Conservation (phyloP, 1,140 invertebrate genomes). For the Caenorhabditis latens region DNA sequence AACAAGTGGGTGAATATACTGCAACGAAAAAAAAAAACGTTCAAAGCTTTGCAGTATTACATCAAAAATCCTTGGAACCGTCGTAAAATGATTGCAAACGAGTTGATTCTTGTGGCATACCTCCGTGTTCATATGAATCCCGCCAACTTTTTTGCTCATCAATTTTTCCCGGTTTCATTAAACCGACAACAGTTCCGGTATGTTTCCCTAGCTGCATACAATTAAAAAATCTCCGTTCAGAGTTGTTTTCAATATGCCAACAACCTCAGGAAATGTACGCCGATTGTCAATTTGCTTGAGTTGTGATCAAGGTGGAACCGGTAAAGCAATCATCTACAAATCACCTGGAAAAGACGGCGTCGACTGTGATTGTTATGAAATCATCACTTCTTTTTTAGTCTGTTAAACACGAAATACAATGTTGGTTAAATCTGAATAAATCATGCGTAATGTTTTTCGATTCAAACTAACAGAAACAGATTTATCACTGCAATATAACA, state of each 20-base stretch:
- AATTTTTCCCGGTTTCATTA: not conserved
- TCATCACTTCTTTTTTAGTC: not conserved
- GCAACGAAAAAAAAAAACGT: not conserved
- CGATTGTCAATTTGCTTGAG: not conserved
- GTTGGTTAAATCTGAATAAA: too few relatives aligned
- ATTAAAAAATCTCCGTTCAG: not conserved
- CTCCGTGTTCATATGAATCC: not conserved
- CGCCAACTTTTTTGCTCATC: not conserved
- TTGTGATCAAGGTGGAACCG: not conserved
- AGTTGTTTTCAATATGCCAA: not conserved
- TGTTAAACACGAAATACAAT: not conserved
- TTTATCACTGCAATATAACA: too few relatives aligned
- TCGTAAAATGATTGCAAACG: not conserved
- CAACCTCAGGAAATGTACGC: not conserved
- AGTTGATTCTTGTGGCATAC: not conserved
- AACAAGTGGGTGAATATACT: not conserved
- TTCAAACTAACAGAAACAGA: too few relatives aligned
- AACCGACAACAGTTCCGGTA: not conserved
- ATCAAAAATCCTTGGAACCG: not conserved
- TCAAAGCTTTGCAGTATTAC: not conserved
- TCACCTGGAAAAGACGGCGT: not conserved
- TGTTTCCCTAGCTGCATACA: not conserved
- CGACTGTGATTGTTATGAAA: not conserved
- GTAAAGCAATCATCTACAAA: constrained; percentile 17
- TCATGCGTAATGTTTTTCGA: too few relatives aligned